phyloP scores from a whole-genome alignment of 2,888 invertebrate genomes.

The Drosophila buzzatii region DNA sequence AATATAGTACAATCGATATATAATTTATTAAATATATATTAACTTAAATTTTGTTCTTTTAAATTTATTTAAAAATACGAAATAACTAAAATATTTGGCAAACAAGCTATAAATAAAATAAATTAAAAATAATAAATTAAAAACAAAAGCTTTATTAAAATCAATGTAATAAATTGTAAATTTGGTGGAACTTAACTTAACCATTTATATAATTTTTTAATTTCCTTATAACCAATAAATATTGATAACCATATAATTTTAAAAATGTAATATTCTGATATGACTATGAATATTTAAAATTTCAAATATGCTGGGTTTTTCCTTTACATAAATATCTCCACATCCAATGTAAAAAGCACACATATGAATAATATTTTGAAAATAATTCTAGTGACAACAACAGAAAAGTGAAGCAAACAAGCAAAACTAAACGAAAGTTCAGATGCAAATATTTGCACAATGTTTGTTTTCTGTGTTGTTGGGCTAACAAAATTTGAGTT shows the following conservation, averaged over 20 bases:
- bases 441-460: constrained; percentile 69
- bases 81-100: no score
- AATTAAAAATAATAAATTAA: no score
- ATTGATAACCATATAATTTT: not conserved
- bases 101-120: no score
- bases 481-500: constrained; percentile 39
- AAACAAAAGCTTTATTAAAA: no score
- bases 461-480: constrained; percentile 58
- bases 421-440: constrained; percentile 57
- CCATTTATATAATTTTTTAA: no score
- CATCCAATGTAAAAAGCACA: not conserved
- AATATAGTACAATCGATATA: no score
- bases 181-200: no score
- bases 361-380: constrained; percentile 18
- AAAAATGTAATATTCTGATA: not conserved
- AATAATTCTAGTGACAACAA: constrained; percentile 41
- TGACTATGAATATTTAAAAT: not conserved
- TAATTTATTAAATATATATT: no score
- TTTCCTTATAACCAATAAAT: not conserved
- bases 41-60: no score
- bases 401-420: constrained; percentile 11
- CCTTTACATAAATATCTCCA: not conserved
- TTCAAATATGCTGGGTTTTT: not conserved
- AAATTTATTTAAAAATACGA: no score
- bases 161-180: no score